These are phyloP conservation scores for Marmota flaviventris DNA, from an alignment of 2,113 vertebrate species.

Conservation along the genomic window DNA sequence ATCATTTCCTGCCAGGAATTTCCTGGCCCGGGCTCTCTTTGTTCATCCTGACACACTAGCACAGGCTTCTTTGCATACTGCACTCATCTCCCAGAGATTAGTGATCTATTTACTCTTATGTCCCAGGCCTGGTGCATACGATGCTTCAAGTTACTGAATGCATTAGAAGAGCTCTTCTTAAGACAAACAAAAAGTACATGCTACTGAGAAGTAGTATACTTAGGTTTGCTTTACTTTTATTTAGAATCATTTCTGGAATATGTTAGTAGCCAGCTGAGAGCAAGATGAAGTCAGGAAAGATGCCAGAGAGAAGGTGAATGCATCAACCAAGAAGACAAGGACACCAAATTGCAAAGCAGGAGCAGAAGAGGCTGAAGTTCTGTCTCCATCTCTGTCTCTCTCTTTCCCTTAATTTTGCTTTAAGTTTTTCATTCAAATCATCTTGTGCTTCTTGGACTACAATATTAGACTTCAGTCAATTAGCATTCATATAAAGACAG, in stretches of 20 bases:
- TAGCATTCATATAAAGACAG: slow-evolving; percentile 65
- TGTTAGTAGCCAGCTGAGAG: slow-evolving; percentile 37
- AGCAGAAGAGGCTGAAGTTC: background rate
- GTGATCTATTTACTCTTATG: background rate
- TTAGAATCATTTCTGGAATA: background rate
- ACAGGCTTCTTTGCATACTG: background rate
- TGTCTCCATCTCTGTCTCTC: background rate
- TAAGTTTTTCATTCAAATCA: slow-evolving; percentile 58
- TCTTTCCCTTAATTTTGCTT: background rate
- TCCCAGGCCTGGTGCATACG: background rate
- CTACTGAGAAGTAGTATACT: background rate
- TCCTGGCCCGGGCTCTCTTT: background rate
- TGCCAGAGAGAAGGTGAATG: slow-evolving; percentile 3
- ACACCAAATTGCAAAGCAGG: background rate
- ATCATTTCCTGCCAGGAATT: rapidly evolving
- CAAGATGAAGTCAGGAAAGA: slow-evolving; percentile 24
- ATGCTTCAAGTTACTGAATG: background rate
- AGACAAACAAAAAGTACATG: background rate
- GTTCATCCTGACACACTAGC: background rate
- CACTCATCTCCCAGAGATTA: background rate
- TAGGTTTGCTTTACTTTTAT: slow-evolving; percentile 25
- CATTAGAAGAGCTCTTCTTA: background rate
- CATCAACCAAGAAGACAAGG: background rate
- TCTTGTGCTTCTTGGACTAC: slow-evolving; percentile 28
- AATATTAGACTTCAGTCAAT: slow-evolving; percentile 32